Base-by-base conservation (phyloP, 2,113 vertebrate genomes). In the Albula glossodonta region DNA sequence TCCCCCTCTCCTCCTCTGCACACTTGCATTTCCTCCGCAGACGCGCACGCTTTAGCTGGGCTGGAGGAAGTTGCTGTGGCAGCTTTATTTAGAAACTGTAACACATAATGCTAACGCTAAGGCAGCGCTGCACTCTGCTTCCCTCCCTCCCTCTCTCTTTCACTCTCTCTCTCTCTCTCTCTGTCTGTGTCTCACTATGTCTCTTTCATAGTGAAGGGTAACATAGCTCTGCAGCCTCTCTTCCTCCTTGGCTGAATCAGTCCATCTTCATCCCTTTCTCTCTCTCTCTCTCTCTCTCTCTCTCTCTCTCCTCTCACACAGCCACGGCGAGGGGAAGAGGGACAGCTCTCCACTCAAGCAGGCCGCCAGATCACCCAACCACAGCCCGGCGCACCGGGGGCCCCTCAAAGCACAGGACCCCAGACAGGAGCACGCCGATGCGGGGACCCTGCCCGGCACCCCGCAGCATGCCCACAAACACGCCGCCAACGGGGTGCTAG, bases 261-360 rank as follows among this genome's bases (percentile, higher is more conserved):
- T n/a, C n/a, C 31, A 50, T 6, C 48, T 5, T 19, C 25, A 2
- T 83, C 48, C 15, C 51, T 17, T 50, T 70, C 50, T 50, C 63
- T 51, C 60, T 49, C 31, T 41, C 31, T 41, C 31, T 41, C 31
- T 41, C 31, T 41, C 31, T 41, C 31, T 41, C 31, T 41, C 31
- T 41, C 31, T 41, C 31, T 41, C 31, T 41, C 31, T 9, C 13
- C 83, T 57, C 49, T 8, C 17, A 8, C 51, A 13, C 50, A 84
- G 83, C 66, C 48, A 84, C 25, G 19, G 22, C 12, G 80, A 86
- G 80, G 80, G 22, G 48, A 86, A 82, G 31, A 70, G 51, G 60
- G 85, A 86, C 51, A 6, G 81, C 66, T 5, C 70, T 3, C 66
- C 8, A 51, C 85, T 49, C 4, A 83, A 56, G 51, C 51, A 48